Conservation (phyloP, 2,888 invertebrate species). For the Hermaeophaga mercurialis region DNA sequence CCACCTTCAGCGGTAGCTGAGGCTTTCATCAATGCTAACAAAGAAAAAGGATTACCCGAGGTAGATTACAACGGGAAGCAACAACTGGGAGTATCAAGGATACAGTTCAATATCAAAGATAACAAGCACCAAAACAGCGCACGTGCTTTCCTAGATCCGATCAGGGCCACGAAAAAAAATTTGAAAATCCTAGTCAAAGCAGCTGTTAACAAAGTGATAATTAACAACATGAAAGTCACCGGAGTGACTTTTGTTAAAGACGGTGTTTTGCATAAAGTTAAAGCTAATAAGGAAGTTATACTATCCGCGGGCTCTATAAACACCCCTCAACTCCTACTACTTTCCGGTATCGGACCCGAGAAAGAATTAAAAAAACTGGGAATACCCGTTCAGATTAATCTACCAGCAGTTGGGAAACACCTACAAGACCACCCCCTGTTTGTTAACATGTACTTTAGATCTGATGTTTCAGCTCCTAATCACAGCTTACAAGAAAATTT, state of each 20-base stretch:
- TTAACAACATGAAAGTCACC: slow-evolving; percentile 1
- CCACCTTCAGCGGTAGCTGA: slow-evolving; percentile 18
- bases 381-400: slow-evolving; percentile 68
- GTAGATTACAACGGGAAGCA: slow-evolving; percentile 23
- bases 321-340: slow-evolving; percentile 83
- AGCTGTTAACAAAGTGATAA: slow-evolving; percentile 39
- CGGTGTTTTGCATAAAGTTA: slow-evolving; percentile 52
- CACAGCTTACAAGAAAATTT: slow-evolving; percentile 14
- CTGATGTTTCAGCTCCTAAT: slow-evolving; percentile 6
- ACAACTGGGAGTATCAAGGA: slow-evolving; percentile 19
- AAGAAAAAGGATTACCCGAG: slow-evolving; percentile 47
- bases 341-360: slow-evolving; percentile 79
- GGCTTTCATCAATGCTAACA: slow-evolving; percentile 56
- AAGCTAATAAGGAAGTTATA: slow-evolving; percentile 76
- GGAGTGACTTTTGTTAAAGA: slow-evolving; percentile 24
- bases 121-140: slow-evolving; percentile 23
- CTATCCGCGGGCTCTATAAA: slow-evolving; percentile 82
- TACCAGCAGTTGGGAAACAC: slow-evolving; percentile 77
- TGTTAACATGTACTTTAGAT: slow-evolving; percentile 17
- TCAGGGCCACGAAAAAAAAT: slow-evolving; percentile 16
- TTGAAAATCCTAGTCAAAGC: slow-evolving; percentile 63
- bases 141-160: slow-evolving; percentile 22
- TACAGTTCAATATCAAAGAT: slow-evolving; percentile 24
- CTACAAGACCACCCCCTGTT: slow-evolving; percentile 71
- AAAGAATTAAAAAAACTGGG: slow-evolving; percentile 64